These are phyloP conservation scores for Eunapius fragilis DNA, from an alignment of 37 sponge, comb jelly and placozoan genomes.

Conservation along the genomic window DNA sequence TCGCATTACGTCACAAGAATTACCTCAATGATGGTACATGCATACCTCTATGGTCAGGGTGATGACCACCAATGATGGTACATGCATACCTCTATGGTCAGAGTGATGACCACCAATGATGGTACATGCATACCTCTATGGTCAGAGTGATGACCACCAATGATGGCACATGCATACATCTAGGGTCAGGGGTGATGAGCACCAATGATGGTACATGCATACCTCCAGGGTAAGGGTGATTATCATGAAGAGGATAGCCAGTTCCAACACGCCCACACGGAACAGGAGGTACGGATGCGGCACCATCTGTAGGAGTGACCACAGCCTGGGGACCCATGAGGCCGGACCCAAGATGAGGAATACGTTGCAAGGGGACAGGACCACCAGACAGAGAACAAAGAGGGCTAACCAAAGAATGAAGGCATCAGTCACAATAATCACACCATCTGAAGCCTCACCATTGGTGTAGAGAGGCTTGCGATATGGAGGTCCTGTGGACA, in stretches of 20 bases:
- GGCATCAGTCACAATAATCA: not conserved
- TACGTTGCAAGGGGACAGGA: conserved; percentile 39
- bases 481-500: conserved; percentile 84
- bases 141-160: not conserved
- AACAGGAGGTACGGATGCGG: conserved; percentile 29
- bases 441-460: conserved; percentile 18
- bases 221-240: conserved; percentile 53
- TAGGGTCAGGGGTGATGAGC: not conserved
- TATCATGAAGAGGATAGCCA: conserved; percentile 28
- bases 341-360: conserved; percentile 53
- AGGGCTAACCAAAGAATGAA: conserved; percentile 4
- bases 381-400: conserved; percentile 36
- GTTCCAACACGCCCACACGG: conserved; percentile 37
- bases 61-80: not conserved
- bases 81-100: not conserved
- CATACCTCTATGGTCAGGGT: not conserved
- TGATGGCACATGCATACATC: not conserved
- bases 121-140: not conserved
- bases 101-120: not conserved
- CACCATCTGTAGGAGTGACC: conserved; percentile 19
- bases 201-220: not conserved
- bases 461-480: conserved; percentile 83
- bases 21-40: not conserved
- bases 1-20: not conserved
- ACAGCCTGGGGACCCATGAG: conserved; percentile 44